Evolutionary conservation across 2,888 invertebrate species (phyloP).

Genomic region (Netelia inedita): DNA sequence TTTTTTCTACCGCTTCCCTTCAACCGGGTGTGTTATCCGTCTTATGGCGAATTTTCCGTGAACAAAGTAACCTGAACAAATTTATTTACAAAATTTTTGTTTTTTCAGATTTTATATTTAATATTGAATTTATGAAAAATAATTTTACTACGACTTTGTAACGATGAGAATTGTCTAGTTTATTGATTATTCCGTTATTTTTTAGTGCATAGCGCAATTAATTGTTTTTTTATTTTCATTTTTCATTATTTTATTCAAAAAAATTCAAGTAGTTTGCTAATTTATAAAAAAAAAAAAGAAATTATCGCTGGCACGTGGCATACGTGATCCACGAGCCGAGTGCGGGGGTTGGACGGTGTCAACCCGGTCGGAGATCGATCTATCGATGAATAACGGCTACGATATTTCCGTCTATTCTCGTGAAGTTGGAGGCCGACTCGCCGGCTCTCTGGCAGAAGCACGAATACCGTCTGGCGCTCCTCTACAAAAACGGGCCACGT

Average conservation of each 20-base stretch:
- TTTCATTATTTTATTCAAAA: neutral
- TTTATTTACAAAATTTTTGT: too few relatives aligned
- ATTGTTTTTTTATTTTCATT: neutral
- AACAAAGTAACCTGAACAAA: neutral
- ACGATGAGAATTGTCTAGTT: neutral
- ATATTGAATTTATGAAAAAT: neutral
- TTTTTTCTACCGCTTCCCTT: neutral
- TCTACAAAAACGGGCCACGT: slow-evolving; percentile 21
- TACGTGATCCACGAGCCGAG: neutral
- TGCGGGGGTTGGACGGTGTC: slow-evolving; percentile 20
- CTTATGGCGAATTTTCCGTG: neutral
- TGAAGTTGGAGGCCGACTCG: slow-evolving; percentile 19
- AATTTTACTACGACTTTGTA: neutral
- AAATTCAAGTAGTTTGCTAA: neutral
- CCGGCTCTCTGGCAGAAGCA: slow-evolving; percentile 4
- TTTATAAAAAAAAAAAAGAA: slow-evolving; percentile 2
- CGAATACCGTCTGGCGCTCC: slow-evolving; percentile 63
- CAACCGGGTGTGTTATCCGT: neutral
- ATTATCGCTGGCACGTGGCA: slow-evolving; percentile 31
- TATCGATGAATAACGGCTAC: slow-evolving; percentile 24
- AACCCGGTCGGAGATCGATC: slow-evolving; percentile 41
- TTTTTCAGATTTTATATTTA: neutral
- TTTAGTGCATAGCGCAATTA: neutral
- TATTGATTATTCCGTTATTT: neutral
- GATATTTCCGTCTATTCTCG: slow-evolving; percentile 44